A percentile compares a stretch with the other conserved stretches of the same genome.
phyloP scores from a whole-genome alignment of 2,797 vertebrate species.

The Rhincodon typus region DNA sequence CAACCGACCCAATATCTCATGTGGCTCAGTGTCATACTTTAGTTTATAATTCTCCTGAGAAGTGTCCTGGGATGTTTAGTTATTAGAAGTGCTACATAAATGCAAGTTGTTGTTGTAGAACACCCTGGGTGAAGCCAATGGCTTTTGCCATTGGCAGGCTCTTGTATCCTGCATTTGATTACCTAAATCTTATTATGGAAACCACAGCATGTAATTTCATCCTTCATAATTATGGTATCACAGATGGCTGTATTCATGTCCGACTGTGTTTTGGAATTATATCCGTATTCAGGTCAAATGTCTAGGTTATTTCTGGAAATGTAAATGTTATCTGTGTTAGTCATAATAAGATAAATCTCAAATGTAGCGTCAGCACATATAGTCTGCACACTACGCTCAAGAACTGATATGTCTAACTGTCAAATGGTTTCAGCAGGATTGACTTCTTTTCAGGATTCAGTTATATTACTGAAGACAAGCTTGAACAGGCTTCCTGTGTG shows the following conservation, averaged over 20 bases:
- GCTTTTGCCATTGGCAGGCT: background rate
- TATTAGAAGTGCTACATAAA: background rate
- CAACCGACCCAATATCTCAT: background rate
- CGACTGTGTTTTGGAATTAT: background rate
- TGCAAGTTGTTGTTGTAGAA: too few relatives aligned
- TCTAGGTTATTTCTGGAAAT: background rate
- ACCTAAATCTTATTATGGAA: background rate
- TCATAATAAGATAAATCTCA: background rate
- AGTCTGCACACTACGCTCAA: background rate
- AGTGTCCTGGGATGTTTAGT: background rate
- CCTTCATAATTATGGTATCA: background rate
- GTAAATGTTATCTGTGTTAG: background rate
- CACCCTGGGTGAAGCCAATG: too few relatives aligned
- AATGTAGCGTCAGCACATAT: background rate
- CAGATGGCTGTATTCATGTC: background rate
- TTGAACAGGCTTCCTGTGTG: background rate
- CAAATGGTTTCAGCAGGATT: too few relatives aligned
- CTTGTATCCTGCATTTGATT: background rate
- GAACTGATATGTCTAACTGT: background rate
- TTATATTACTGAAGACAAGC: background rate
- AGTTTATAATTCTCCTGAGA: background rate
- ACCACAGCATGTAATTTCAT: background rate
- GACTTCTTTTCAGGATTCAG: background rate
- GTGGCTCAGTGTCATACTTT: background rate
- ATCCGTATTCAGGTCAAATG: background rate